Evolutionary conservation across 92 coral and sea anemone species (phyloP), one percentile per base, ranked within the genome.

Genomic region (Porites evermanni): DNA sequence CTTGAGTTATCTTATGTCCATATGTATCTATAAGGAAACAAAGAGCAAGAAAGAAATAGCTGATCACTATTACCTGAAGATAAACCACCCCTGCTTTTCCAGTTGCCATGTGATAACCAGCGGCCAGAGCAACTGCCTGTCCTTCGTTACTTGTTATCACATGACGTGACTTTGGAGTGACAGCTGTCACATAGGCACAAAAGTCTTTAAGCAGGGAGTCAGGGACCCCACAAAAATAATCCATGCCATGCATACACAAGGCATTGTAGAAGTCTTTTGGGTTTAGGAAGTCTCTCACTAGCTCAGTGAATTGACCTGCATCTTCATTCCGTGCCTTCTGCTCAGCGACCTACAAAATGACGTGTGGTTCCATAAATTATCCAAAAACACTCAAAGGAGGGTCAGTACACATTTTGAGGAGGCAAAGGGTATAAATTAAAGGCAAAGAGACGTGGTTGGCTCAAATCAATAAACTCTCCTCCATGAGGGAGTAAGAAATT

Each of bases 141-240:
- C 99, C 99, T 81, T 97, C 99, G 65, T 95, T 97, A 58, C 94
- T 89, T 7, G 99, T 97, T 24, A 97, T 97, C 21, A 95, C 94
- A 89, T 97, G 99, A 23, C 90, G 89, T 1, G 90, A 75, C 65
- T 93, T 90, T 3, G 95, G 94, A 8, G 98, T 92, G 17, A 88
- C 93, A 18, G 95, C 80, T 54, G 99, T 93, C 63, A 97, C 96
- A 90, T 97, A 97, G 51, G 98, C 99, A 90, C 99, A 97, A 85
- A 97, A 97, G 85, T 97, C 99, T 79, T 97, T 97, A 26, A 97
- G 89, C 79, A 97, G 80, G 38, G 99, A 97, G 85, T 97, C 99
- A 5, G 99, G 99, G 9, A 97, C 99, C 11, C 99, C 99, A 91
- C 99, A 97, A 83, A 95, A 97, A 50, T 91, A 97, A n/a, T 97